Percentiles rank a stretch among this genome's conserved stretches.
Conservation (phyloP, 2,113 vertebrate genomes). For the Sterrhoptilus dennistouni region DNA sequence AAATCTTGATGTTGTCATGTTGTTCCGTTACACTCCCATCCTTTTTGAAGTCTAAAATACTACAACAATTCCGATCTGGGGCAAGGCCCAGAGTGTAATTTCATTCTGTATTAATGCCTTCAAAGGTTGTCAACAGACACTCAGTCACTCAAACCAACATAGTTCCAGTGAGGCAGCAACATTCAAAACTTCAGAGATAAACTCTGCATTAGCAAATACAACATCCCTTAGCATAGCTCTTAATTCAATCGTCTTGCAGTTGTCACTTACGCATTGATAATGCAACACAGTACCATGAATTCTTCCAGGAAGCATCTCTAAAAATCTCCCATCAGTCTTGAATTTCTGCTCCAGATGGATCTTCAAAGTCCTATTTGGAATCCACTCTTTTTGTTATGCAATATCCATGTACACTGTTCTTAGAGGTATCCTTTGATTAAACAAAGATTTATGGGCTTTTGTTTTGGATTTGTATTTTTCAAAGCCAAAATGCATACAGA, state of each 20-base stretch:
- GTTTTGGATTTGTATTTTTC: background rate
- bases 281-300: background rate
- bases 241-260: background rate
- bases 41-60: conserved; percentile 10
- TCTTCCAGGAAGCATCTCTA: background rate
- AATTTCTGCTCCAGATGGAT: background rate
- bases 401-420: background rate
- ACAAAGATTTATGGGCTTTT: background rate
- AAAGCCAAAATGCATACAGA: background rate
- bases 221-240: background rate
- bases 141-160: background rate
- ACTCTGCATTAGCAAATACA: background rate
- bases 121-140: background rate
- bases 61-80: conserved; percentile 30
- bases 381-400: background rate
- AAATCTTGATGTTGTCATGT: conserved; percentile 6
- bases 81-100: conserved; percentile 5
- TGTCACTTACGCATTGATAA: background rate
- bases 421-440: background rate
- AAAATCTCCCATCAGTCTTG: background rate
- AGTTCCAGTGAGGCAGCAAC: background rate
- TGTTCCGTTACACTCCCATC: background rate
- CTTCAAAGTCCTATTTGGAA: background rate
- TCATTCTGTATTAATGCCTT: background rate
- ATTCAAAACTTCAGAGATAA: background rate